phyloP scores from a whole-genome alignment of 2,113 vertebrate genomes.

The Hystrix cristata region DNA sequence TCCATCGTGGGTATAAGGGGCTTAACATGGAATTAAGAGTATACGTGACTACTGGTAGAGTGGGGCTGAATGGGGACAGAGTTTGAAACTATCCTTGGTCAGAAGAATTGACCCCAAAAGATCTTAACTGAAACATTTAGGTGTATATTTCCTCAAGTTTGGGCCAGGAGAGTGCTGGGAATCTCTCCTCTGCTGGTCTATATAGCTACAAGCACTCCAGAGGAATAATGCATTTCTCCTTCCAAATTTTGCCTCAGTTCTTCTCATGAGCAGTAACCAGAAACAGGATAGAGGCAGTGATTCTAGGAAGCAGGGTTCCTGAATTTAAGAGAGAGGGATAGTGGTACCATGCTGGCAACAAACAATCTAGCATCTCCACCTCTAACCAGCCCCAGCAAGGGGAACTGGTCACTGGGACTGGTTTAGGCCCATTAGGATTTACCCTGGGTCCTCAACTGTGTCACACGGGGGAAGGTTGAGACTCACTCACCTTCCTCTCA shows the following conservation, averaged over 20 bases:
- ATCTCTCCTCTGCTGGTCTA: background rate
- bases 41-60: background rate
- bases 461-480: background rate
- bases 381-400: background rate
- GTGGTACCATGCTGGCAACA: background rate
- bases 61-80: background rate
- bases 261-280: background rate
- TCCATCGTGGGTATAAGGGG: background rate
- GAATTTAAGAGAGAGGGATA: background rate
- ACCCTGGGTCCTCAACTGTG: background rate
- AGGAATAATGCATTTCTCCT: slow-evolving; percentile 20
- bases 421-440: background rate
- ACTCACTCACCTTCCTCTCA: background rate
- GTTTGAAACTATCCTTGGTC: background rate
- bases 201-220: background rate
- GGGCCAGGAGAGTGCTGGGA: slow-evolving; percentile 29
- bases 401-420: background rate
- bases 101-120: background rate
- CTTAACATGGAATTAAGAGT: background rate
- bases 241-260: slow-evolving; percentile 20
- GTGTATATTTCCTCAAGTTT: slow-evolving; percentile 3
- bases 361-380: background rate
- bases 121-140: background rate
- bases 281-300: background rate
- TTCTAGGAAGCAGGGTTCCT: background rate